Evolutionary conservation across 2,113 vertebrate species (phyloP), one percentile per base, ranked within the genome.

Genomic region (Euleptes europaea): DNA sequence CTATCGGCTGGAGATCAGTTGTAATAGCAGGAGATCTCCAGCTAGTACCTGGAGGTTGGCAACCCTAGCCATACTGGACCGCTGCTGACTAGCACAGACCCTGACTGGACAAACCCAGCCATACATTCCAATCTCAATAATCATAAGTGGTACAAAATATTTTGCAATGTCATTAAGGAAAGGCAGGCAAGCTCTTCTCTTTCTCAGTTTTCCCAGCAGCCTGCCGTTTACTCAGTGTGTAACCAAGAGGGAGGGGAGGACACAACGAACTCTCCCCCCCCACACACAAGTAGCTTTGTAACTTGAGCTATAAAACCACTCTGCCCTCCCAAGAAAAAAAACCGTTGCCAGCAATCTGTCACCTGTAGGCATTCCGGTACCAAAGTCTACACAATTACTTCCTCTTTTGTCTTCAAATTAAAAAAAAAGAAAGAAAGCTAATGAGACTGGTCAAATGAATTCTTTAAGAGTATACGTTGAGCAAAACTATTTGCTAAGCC

Each of bases 221-320:
- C 17, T 44, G 57, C 77, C 6, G 57, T 40, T 6, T 57, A 89
- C 60, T 83, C 77, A 82, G 38, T 1, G 71, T 31, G 15, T 88
- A 87, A 90, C 3, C 51, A 77, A 49, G 14, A 10, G 14, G 89
- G 88, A 91, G 76, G 79, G 91, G 90, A 91, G 86, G 84, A 91
- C 90, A 94, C 84, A 92, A 91, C 83, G 78, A 88, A 71, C 72
- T 90, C 91, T 69, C 94, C 90, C 84, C 92, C 89, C 11, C 49
- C 49, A 7, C 11, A 13, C 15, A 63, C 90, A 90, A 84, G 74
- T 90, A 87, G 60, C 40, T 38, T 3, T 85, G 94, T 91, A 95
- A 96, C 87, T 60, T 90, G 95, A 95, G 84, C 93, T 84, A 1
- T 3, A 5, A 65, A 38, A 73, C 93, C 92, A 94, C 82, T 95